Evolutionary conservation across 1,140 invertebrate genomes (phyloP), one percentile per base, ranked within the genome.

Genomic region (Apis dorsata): DNA sequence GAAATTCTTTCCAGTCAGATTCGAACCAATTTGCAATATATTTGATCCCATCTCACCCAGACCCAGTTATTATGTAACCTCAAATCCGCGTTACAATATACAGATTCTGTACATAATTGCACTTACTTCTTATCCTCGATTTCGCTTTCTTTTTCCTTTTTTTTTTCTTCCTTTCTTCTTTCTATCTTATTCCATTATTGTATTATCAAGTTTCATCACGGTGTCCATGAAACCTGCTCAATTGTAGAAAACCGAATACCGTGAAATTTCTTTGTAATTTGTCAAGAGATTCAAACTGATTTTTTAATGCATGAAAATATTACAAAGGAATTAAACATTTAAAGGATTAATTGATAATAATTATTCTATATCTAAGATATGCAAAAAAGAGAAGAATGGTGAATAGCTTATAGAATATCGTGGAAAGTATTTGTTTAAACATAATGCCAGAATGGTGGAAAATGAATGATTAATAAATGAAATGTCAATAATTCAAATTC

Each of bases 171-270:
- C 11, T 65, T 7, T 28, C 15, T 59, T 9, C 17, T 21, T 81
- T 57, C 51, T 17, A 9, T 19, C 57, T 83, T 55, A 34, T 28
- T 70, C 60, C 65, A 24, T 59, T 28, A 73, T 73, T 60, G 11
- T 53, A 74, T 34, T 34, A 62, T 44, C 86, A 66, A 51, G 63
- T 65, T 80, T 85, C 72, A 28, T 71, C 74, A 59, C 71, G 62
- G 49, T 87, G 79, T 68, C 83, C 85, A 66, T 78, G 62, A 70
- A 86, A 60, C 70, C 68, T 60, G 78, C 69, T 86, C 86, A 70
- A 84, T 59, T 28, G 51, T 60, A 55, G 51, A 51, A 21, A n/a
- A 72, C 44, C n/a, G 63, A 76, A 28, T 59, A 82, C 84, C 51
- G 63, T 77, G 65, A 79, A 79, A 68, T 51, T 28, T 21, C 17